A percentile compares a stretch with the other conserved stretches of the same genome.
These are phyloP conservation scores for Larimichthys polyactis DNA, from an alignment of 2,113 vertebrate species.

Conservation along the genomic window DNA sequence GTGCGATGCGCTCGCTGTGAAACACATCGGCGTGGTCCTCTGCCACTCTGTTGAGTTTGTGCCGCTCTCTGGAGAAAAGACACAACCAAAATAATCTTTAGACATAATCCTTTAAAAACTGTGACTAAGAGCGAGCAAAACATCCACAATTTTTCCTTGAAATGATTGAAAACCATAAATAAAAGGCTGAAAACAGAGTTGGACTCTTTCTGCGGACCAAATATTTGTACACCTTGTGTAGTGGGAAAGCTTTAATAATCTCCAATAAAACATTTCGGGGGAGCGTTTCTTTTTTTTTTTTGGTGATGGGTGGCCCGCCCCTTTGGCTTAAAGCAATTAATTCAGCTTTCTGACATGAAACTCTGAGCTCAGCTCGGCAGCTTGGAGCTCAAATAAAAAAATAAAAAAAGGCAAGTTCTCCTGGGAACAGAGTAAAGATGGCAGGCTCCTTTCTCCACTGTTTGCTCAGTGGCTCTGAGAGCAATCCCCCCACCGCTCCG, in stretches of 20 bases:
- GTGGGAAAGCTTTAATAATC: conserved; percentile 70
- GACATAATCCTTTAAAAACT: conserved; percentile 43
- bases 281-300: conserved; percentile 76
- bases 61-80: conserved; percentile 26
- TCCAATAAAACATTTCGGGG: conserved; percentile 84
- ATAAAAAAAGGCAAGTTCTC: conserved; percentile 91
- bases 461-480: conserved; percentile 96
- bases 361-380: conserved; percentile 92
- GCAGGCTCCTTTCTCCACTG: conserved; percentile 92
- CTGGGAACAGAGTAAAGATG: conserved; percentile 91
- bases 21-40: neutral
- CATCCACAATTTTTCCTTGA: conserved; percentile 24
- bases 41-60: conserved; percentile 14
- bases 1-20: no score
- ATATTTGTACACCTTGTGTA: conserved; percentile 66
- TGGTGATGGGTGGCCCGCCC: conserved; percentile 88
- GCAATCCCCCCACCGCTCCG: conserved; percentile 84
- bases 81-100: conserved; percentile 32
- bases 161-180: conserved; percentile 31
- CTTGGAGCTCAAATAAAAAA: conserved; percentile 95
- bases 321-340: conserved; percentile 94
- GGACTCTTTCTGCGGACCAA: conserved; percentile 18
- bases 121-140: conserved; percentile 14
- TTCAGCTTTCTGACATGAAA: conserved; percentile 95
- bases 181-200: conserved; percentile 34